Evolutionary conservation across 2,113 vertebrate genomes (phyloP).

Genomic region (Rhynchomys soricoides): DNA sequence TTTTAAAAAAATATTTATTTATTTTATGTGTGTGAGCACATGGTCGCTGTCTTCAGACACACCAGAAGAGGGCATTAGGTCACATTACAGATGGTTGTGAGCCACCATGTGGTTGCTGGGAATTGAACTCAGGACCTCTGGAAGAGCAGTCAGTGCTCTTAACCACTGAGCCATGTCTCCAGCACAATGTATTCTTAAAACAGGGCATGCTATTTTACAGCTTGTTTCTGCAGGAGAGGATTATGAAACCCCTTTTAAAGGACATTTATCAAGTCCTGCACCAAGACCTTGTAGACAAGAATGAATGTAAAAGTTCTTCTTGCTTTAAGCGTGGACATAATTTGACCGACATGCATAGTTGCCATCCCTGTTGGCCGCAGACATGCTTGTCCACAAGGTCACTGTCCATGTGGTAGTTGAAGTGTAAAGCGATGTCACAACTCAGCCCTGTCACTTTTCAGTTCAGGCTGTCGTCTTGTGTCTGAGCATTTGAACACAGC

Average conservation of each 20-base stretch:
- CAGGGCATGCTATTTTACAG: neutral
- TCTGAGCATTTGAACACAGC: neutral
- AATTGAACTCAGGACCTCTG: too few species aligned
- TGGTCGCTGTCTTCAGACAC: too few species aligned
- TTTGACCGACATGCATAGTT: neutral
- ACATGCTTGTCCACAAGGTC: neutral
- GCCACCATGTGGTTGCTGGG: too few species aligned
- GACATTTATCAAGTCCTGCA: neutral
- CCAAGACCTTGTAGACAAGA: neutral
- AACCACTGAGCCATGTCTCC: too few species aligned
- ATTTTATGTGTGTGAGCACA: too few species aligned
- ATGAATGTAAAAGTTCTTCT: neutral
- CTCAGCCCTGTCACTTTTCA: neutral
- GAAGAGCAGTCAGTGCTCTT: too few species aligned
- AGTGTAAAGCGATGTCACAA: too few species aligned
- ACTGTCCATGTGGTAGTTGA: accelerated
- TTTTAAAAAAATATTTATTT: too few species aligned
- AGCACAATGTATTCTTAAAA: neutral
- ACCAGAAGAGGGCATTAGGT: too few species aligned
- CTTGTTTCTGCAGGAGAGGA: neutral
- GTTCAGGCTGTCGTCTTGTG: neutral
- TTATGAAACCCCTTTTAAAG: neutral
- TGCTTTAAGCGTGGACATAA: neutral
- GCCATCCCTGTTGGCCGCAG: neutral
- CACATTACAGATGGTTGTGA: too few species aligned